Evolutionary conservation across 2,113 vertebrate species (phyloP), one percentile per base, ranked within the genome.

Genomic region (Pedetes capensis): DNA sequence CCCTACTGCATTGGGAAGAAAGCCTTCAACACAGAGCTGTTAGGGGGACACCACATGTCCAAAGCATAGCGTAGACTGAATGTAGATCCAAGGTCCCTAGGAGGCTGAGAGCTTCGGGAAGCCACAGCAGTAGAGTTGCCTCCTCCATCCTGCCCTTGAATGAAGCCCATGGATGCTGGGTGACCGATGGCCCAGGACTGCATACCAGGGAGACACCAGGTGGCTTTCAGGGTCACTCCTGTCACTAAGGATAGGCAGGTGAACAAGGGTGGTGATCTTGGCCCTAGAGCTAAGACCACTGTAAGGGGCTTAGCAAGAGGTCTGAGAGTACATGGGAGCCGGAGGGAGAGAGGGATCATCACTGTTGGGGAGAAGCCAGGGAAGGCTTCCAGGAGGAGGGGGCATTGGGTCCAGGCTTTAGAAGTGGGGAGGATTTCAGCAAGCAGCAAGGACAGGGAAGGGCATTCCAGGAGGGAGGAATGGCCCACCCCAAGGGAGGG

Each of bases 191-290:
- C 22, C 22, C 37, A 63, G n/a, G 82, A 4, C 44, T 27, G 0
- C 8, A 10, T 11, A 20, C 17, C 8, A 18, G 71, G 32, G 42
- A 22, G 49, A 12, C 12, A 20, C 23, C 37, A 53, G 22, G 42
- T 1, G 0, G 16, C 32, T 44, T 0, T 2, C 0, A 0, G n/a
- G 55, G 42, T 68, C 14, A 25, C 32, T 11, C 14, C 27, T 57
- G 61, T 39, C 51, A 12, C 9, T 55, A n/a, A 71, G n/a, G 51
- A 59, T 27, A 34, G 42, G 82, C 53, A 25, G 8, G 23, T 34
- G 42, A 72, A 3, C 2, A n/a, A 61, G 55, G 29, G 3, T 22
- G 22, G 5, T 66, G 71, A 37, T 32, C 42, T 29, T 79, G 78
- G 44, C 32, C 14, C 39, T 8, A 1, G 1, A 17, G n/a, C 53